A percentile compares a stretch with the other conserved stretches of the same genome.
Conservation (phyloP, 2,797 vertebrate species). For the Siniperca scherzeri region DNA sequence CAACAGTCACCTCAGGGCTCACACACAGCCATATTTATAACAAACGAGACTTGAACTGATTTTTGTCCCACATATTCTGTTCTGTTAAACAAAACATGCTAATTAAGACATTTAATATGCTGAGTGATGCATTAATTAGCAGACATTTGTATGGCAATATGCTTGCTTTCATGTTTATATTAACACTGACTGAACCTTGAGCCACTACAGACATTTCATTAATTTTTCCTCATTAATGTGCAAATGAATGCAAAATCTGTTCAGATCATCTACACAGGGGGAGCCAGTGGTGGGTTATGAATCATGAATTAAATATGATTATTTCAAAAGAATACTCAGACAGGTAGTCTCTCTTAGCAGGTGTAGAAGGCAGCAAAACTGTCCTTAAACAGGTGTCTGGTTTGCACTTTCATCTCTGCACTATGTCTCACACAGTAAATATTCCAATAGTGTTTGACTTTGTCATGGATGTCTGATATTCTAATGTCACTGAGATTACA, state of each 20-base stretch:
- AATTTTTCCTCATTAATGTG: not conserved
- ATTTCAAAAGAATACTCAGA: not conserved
- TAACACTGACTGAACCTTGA: not conserved
- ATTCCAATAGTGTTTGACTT: not conserved
- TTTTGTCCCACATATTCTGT: not conserved
- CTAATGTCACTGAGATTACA: constrained; percentile 8
- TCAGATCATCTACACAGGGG: not conserved
- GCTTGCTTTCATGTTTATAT: constrained; percentile 1
- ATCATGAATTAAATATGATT: not conserved
- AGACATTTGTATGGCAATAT: not conserved
- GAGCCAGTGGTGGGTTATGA: not conserved
- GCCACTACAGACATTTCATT: not conserved
- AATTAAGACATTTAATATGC: not conserved
- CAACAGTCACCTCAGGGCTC: not conserved
- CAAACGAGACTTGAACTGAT: not conserved
- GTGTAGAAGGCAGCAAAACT: not conserved
- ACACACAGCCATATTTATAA: not conserved
- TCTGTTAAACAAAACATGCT: not conserved
- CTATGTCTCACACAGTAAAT: not conserved
- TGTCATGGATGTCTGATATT: not conserved
- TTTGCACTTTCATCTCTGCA: not conserved
- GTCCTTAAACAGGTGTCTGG: not conserved
- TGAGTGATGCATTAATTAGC: not conserved
- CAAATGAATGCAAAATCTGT: not conserved
- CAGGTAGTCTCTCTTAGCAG: not conserved